Percentiles rank a stretch among this genome's conserved stretches.
Conservation (phyloP, 2,113 vertebrate genomes). For the Nannospalax galili region DNA sequence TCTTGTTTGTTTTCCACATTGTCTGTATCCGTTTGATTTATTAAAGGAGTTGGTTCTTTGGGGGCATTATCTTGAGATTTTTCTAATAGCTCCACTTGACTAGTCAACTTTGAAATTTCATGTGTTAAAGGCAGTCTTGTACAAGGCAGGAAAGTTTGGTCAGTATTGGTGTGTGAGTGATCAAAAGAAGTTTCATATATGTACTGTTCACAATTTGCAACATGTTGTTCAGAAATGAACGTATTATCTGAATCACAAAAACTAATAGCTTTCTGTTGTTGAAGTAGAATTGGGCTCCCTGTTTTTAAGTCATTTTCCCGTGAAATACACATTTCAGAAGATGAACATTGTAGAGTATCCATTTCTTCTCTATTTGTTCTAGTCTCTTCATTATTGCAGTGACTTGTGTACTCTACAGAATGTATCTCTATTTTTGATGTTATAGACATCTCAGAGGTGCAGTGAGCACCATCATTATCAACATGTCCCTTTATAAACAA, state of each 20-base stretch:
- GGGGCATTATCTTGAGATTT: constrained; percentile 32
- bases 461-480: constrained; percentile 14
- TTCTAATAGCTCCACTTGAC: constrained; percentile 42
- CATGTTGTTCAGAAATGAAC: constrained; percentile 37
- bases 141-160: constrained; percentile 56
- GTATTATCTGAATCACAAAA: constrained; percentile 24
- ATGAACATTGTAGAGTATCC: constrained; percentile 62
- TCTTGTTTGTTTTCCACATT: constrained; percentile 22
- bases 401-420: constrained; percentile 61
- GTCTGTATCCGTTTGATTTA: constrained; percentile 21
- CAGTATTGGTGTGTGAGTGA: constrained; percentile 38
- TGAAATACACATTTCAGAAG: constrained; percentile 67
- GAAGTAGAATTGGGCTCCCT: background rate
- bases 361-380: constrained; percentile 36
- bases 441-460: background rate
- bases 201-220: constrained; percentile 48
- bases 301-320: constrained; percentile 61
- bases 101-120: constrained; percentile 62
- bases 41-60: background rate
- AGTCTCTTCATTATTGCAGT: constrained; percentile 23
- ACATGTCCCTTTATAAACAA: constrained; percentile 49
- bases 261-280: constrained; percentile 61
- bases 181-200: constrained; percentile 48
- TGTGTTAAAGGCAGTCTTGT: constrained; percentile 1
- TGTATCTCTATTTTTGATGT: background rate